Evolutionary conservation across 2,113 vertebrate species (phyloP).

Genomic region (Peucedramus taeniatus): DNA sequence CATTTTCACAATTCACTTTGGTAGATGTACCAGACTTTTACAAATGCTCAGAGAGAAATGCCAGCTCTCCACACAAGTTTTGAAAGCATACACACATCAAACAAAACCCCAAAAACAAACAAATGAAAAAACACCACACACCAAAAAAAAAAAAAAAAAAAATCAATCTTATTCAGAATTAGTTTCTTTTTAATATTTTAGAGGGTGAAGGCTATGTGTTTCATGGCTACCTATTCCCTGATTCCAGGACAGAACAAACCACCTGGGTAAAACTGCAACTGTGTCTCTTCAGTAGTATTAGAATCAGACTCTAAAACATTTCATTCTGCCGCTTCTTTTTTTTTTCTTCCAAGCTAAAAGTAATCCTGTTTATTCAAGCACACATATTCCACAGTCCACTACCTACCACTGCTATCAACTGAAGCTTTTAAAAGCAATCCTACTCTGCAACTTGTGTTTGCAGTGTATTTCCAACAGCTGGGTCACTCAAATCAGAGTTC

Average conservation of each 20-base stretch:
- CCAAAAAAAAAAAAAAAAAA: background rate
- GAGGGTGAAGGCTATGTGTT: background rate
- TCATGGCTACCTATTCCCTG: background rate
- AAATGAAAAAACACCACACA: background rate
- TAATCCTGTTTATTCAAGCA: background rate
- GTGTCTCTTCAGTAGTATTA: background rate
- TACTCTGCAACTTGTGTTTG: background rate
- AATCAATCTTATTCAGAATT: background rate
- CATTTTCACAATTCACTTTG: background rate
- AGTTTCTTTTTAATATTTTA: background rate
- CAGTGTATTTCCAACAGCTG: background rate
- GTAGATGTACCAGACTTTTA: background rate
- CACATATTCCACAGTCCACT: background rate
- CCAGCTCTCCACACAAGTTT: background rate
- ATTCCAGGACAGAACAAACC: background rate
- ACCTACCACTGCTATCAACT: background rate
- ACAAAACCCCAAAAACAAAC: background rate
- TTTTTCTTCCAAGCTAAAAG: background rate
- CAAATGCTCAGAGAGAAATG: background rate
- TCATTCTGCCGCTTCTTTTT: background rate
- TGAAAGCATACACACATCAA: background rate
- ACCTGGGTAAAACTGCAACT: background rate
- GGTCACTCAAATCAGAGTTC: background rate
- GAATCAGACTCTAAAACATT: background rate
- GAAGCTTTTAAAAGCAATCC: background rate